phyloP scores from a whole-genome alignment of 2,888 invertebrate genomes.

The Ecdyonurus torrentis region DNA sequence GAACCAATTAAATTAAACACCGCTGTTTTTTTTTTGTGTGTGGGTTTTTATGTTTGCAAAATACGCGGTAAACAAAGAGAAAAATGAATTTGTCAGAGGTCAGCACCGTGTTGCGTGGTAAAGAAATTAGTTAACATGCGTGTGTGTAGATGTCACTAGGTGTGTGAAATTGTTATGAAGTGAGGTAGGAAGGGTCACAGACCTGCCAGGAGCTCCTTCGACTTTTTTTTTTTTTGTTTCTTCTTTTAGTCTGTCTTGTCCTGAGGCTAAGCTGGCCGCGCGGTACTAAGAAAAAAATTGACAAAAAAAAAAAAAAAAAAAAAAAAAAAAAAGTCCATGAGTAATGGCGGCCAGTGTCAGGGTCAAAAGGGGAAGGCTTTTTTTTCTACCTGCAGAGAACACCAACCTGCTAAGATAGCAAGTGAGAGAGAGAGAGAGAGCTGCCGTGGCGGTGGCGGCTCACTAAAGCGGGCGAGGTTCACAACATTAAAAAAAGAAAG shows the following conservation, averaged over 20 bases:
- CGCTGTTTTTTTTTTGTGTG: too few species aligned
- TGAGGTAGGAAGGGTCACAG: not conserved
- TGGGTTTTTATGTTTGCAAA: too few species aligned
- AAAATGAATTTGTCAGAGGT: too few species aligned
- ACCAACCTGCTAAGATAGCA: not conserved
- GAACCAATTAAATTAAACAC: too few species aligned
- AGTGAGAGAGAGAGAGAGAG: too few species aligned
- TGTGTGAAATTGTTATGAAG: not conserved
- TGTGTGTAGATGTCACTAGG: not conserved
- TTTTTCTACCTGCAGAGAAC: not conserved
- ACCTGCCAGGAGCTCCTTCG: not conserved
- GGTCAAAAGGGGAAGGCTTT: conserved; percentile 1
- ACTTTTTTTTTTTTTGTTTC: not conserved
- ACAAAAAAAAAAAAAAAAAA: conserved; percentile 1
- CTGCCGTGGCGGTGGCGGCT: not conserved
- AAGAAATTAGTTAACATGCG: not conserved
- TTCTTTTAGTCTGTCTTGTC: not conserved
- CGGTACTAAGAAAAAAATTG: not conserved
- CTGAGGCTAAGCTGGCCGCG: not conserved
- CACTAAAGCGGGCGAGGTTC: not conserved
- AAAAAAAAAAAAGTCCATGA: not conserved
- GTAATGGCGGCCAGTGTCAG: conserved; percentile 1
- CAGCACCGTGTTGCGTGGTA: not conserved
- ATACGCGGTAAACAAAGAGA: too few species aligned
- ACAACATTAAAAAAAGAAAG: too few species aligned